A percentile compares a stretch with the other conserved stretches of the same genome.
phyloP scores from a whole-genome alignment of 2,888 invertebrate genomes.

The Labia minor region DNA sequence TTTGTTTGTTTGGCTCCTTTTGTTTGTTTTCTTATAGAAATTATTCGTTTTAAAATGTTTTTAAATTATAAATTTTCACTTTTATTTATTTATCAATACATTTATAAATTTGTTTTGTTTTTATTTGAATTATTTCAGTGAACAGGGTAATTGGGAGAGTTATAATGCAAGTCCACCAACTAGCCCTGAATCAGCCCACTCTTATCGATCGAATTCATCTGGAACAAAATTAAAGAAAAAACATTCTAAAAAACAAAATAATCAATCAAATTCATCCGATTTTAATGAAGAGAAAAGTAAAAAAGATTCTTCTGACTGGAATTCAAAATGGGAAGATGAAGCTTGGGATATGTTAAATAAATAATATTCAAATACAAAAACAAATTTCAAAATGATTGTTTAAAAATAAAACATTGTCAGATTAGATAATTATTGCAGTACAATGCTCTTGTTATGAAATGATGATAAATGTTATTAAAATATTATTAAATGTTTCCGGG shows the following conservation, averaged over 20 bases:
- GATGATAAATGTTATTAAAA: background rate
- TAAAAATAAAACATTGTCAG: background rate
- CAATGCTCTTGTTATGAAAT: background rate
- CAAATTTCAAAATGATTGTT: background rate
- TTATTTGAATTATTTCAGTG: no score
- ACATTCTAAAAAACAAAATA: constrained; percentile 1
- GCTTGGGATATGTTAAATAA: constrained; percentile 50
- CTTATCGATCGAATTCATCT: background rate
- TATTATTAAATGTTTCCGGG: background rate
- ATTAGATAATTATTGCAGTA: background rate
- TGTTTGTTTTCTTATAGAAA: background rate
- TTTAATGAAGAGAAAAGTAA: constrained; percentile 25
- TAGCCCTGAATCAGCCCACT: background rate
- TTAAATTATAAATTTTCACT: background rate
- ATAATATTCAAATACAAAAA: constrained; percentile 23
- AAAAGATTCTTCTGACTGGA: constrained; percentile 29
- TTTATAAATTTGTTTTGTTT: background rate
- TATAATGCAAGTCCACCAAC: constrained; percentile 14
- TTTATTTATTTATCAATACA: background rate
- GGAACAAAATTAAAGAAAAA: background rate
- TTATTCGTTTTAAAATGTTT: background rate
- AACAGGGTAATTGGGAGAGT: constrained; percentile 23
- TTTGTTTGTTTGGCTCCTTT: background rate
- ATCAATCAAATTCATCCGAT: constrained; percentile 18
- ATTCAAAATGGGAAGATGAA: constrained; percentile 46